These are phyloP conservation scores for Tragelaphus scriptus DNA, from an alignment of 2,113 vertebrate species.

Conservation along the genomic window DNA sequence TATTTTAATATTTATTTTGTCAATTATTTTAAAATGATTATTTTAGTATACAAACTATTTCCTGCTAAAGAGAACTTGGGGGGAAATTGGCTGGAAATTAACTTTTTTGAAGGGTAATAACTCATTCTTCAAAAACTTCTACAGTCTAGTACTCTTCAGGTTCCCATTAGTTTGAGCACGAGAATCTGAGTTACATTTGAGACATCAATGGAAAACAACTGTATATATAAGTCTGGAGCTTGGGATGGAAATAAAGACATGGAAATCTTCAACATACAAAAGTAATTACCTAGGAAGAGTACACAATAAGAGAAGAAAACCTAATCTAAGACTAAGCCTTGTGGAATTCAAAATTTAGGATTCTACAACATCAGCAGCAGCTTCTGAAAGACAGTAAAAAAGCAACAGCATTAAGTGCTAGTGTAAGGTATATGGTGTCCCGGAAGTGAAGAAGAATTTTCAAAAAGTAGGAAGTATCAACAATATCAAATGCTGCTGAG, in stretches of 20 bases:
- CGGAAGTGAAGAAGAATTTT: background rate
- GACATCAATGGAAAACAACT: background rate
- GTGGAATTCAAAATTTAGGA: background rate
- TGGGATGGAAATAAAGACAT: background rate
- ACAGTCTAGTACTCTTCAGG: background rate
- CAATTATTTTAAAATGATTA: slow-evolving; percentile 31
- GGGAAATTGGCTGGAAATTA: background rate
- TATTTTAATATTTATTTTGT: background rate
- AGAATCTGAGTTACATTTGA: background rate
- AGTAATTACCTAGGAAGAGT: background rate
- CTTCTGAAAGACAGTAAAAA: background rate
- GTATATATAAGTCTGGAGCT: background rate
- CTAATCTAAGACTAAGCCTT: background rate
- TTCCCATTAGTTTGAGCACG: background rate
- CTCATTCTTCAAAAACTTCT: slow-evolving; percentile 4
- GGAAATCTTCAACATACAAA: background rate
- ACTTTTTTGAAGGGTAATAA: slow-evolving; percentile 26
- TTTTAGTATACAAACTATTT: slow-evolving; percentile 3
- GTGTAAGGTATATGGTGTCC: background rate
- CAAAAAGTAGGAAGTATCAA: background rate
- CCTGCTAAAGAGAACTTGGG: background rate
- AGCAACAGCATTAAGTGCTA: background rate
- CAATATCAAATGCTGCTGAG: background rate
- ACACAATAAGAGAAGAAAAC: background rate
- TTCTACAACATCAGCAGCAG: background rate